A percentile compares a stretch with the other conserved stretches of the same genome.
Evolutionary conservation across 2,797 vertebrate genomes (phyloP).

Genomic region (Aldrovandia affinis): DNA sequence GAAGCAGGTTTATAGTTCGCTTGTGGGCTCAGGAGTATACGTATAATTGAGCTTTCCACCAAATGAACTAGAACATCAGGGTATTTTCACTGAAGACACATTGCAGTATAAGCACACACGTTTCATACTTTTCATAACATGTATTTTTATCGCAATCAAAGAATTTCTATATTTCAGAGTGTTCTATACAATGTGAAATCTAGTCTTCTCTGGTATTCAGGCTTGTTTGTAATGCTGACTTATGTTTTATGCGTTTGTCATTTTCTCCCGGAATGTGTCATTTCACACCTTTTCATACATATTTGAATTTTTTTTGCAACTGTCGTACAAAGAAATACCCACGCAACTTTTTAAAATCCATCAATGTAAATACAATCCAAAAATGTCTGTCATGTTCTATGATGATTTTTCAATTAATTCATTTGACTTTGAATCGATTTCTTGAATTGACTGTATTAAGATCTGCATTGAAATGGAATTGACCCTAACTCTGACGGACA

Average conservation of each 20-base stretch:
- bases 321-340: background rate
- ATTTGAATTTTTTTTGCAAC: background rate
- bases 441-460: too few relatives aligned
- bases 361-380: too few relatives aligned
- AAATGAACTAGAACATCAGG: conserved; percentile 29
- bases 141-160: conserved; percentile 2
- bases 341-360: too few relatives aligned
- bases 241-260: background rate
- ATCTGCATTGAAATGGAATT: too few relatives aligned
- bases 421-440: too few relatives aligned
- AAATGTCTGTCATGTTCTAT: too few relatives aligned
- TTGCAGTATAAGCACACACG: conserved; percentile 10
- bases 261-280: too few relatives aligned
- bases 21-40: conserved; percentile 34
- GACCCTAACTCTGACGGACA: too few relatives aligned
- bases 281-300: background rate
- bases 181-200: background rate
- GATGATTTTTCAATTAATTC: too few relatives aligned
- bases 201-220: background rate
- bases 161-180: background rate
- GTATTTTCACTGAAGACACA: conserved; percentile 10
- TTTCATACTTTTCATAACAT: background rate
- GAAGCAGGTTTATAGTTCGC: background rate
- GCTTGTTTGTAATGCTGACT: background rate
- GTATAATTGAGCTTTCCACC: conserved; percentile 20